Evolutionary conservation across 2,888 invertebrate genomes (phyloP), one percentile per base, ranked within the genome.

Genomic region (Laspeyria flexula): DNA sequence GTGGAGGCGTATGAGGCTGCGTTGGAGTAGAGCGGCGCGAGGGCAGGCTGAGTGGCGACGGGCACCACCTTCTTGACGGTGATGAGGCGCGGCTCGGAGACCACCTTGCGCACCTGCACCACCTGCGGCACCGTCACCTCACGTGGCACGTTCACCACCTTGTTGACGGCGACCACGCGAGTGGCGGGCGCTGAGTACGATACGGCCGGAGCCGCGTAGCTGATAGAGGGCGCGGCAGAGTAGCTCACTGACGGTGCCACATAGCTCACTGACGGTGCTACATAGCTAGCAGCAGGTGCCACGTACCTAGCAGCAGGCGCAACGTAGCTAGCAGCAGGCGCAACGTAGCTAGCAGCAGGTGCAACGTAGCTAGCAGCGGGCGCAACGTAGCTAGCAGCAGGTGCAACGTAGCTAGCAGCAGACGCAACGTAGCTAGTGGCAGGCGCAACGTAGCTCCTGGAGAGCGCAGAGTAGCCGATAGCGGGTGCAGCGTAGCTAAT

Each of bases 51-150:
- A 23, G 13, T 12, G 27, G 33, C 7, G 21, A 18, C 5, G 13
- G 40, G 41, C 30, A 51, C 41, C 47, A 79, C 65, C 60, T 65
- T 65, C 69, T 81, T 81, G 51, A 81, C 53, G n/a, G 47, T 48
- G 43, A 77, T 73, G 60, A 75, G 75, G 60, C 75, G 75, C 25
- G 71, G 75, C 49, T 75, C 72, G 43, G 74, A 68, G 58, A 82
- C 70, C 18, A 72, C 58, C 47, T 73, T 79, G 58, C 64, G 72
- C 10, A 73, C 72, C 21, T 59, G 61, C 29, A 77, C 65, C 27
- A 71, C 64, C 45, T 72, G 65, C n/a, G 78, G 74, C 11, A 71
- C 71, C 38, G 59, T 63, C 29, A 77, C 69, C 29, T 73, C 40
- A 13, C 43, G 46, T 63, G 43, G 63, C 3, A 71, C 60, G 52